Conservation (phyloP, 2,797 vertebrate genomes). For the Danio choprae region DNA sequence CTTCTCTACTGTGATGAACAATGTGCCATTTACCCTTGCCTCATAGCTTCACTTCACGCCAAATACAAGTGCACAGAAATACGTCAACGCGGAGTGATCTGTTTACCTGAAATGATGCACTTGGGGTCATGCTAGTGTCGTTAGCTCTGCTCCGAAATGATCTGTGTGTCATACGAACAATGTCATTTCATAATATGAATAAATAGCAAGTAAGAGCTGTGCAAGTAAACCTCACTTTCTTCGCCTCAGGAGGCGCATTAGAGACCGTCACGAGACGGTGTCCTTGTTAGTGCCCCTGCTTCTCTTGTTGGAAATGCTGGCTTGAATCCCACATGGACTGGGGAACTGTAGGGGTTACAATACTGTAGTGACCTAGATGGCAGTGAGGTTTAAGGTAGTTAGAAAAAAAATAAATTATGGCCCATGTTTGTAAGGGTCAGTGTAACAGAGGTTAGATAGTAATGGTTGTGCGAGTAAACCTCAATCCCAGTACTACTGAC, state of each 20-base stretch:
- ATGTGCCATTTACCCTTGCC: constrained; percentile 21
- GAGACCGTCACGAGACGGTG: background rate
- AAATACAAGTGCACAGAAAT: constrained; percentile 1
- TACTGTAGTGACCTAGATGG: background rate
- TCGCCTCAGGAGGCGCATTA: background rate
- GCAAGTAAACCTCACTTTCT: too few species aligned
- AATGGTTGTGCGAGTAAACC: too few species aligned
- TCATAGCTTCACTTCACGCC: background rate
- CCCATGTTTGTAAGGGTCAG: too few species aligned
- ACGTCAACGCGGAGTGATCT: background rate
- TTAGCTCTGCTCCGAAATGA: background rate
- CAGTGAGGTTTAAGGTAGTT: background rate
- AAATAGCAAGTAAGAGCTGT: too few species aligned
- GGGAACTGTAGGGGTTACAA: background rate
- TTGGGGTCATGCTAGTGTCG: background rate
- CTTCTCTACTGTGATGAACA: constrained; percentile 36
- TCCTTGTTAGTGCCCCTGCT: background rate
- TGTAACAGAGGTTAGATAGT: too few species aligned
- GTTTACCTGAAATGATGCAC: constrained; percentile 11
- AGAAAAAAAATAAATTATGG: too few species aligned
- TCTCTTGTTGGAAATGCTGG: background rate
- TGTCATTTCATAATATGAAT: too few species aligned
- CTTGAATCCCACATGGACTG: background rate
- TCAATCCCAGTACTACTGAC: too few species aligned
- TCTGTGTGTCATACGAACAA: too few species aligned